Evolutionary conservation across 2,888 invertebrate species (phyloP), one percentile per base, ranked within the genome.

Genomic region (Fragum whitleyi): DNA sequence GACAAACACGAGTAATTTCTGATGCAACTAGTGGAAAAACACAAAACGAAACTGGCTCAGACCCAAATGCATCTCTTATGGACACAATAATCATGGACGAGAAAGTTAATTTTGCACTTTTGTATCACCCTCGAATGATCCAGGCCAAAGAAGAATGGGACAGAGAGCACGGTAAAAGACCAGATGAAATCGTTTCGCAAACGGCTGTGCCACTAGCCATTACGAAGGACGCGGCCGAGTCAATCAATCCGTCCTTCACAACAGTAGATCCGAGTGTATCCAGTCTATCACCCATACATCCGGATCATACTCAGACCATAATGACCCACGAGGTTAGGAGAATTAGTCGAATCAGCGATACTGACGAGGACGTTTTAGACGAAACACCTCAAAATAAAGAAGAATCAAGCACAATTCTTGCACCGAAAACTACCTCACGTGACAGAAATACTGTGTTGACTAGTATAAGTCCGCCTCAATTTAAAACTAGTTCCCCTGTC

Each of bases 31-130:
- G 29, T n/a, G 21, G 32, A 32, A 61, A 32, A 29, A 39, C 21
- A n/a, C 21, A 42, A 14, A 42, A 6, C 23, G 65, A 65, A 2
- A 39, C 65, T 7, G 14, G n/a, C 23, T 42, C 39, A 3, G 65
- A 39, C 42, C 39, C 42, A 26, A 65, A 39, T 23, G 39, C 36
- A 32, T 69, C 69, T 21, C 23, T 69, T 3, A 55, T 51, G 39
- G 61, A 61, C 21, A 55, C 47, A 9, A 62, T 72, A 14, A 72
- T 61, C 7, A 72, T 72, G 72, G 72, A 72, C 61, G 72, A 72
- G 51, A 72, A 39, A n/a, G 51, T 72, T 2, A 72, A 72, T 23
- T 72, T 61, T 47, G 72, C 72, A 1, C 61, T 72, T 16, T 39
- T 42, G 2, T 72, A 72, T 47, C 29, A 59, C n/a, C 72, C 72